Percentiles rank a stretch among this genome's conserved stretches.
phyloP scores from a whole-genome alignment of 2,888 invertebrate species.

The Acanthosepion esculentum region DNA sequence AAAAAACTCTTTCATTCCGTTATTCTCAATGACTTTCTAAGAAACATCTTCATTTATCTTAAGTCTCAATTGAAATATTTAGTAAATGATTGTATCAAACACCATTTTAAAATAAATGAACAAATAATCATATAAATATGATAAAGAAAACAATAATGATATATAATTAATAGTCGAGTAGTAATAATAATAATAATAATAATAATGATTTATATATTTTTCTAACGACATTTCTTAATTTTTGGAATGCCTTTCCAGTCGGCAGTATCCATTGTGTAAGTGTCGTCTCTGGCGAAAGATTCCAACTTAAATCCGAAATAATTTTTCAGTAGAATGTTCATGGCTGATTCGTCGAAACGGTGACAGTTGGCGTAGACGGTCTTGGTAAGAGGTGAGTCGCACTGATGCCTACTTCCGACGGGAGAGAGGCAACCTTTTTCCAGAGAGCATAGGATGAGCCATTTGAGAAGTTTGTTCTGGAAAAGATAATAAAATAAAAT shows the following conservation, averaged over 20 bases:
- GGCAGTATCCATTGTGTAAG: constrained; percentile 55
- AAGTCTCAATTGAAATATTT: no score
- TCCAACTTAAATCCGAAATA: constrained; percentile 67
- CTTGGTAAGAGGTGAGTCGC: constrained; percentile 60
- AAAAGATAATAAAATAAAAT: constrained; percentile 46
- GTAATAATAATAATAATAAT: neutral
- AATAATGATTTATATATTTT: neutral
- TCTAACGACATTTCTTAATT: constrained; percentile 56
- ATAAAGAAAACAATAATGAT: no score
- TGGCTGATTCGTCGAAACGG: constrained; percentile 73
- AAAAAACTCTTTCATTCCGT: no score
- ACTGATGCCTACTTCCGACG: constrained; percentile 57
- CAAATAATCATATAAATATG: no score
- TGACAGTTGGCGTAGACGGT: constrained; percentile 69
- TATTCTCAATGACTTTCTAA: no score
- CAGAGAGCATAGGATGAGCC: constrained; percentile 71
- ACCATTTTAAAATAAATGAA: no score
- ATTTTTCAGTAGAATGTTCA: constrained; percentile 74
- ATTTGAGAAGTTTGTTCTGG: constrained; percentile 67
- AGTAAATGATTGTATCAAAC: no score
- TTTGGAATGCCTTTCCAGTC: constrained; percentile 55
- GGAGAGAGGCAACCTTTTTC: constrained; percentile 73
- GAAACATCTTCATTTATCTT: no score
- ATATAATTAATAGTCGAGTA: no score
- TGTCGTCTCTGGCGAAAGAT: constrained; percentile 56